These are phyloP conservation scores for Dryomyza anilis DNA, from an alignment of 2,888 invertebrate species.

Conservation along the genomic window DNA sequence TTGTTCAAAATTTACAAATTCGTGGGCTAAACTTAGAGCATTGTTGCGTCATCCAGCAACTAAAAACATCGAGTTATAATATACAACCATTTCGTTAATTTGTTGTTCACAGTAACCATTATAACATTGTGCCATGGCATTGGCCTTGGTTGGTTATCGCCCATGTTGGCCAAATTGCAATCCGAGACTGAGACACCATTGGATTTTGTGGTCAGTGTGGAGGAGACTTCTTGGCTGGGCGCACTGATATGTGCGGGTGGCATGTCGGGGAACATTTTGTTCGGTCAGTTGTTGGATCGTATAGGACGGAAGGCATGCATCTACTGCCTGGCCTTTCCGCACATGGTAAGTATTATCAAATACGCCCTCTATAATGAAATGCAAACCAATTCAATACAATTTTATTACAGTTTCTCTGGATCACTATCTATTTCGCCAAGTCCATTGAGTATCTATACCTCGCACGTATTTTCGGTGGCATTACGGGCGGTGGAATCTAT, in stretches of 20 bases:
- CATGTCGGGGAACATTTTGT: slow-evolving; percentile 50
- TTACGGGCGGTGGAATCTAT: slow-evolving; percentile 55
- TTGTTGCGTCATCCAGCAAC: not conserved
- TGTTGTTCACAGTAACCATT: slow-evolving; percentile 47
- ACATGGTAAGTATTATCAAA: slow-evolving; percentile 48
- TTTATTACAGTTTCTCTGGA: slow-evolving; percentile 49
- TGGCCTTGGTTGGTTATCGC: slow-evolving; percentile 54
- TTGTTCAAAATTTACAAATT: no score
- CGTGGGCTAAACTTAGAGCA: not conserved
- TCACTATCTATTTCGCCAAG: slow-evolving; percentile 48
- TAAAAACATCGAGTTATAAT: not conserved
- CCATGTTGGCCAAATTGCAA: slow-evolving; percentile 49
- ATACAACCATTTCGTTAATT: not conserved
- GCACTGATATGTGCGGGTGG: slow-evolving; percentile 52
- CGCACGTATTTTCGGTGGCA: slow-evolving; percentile 51
- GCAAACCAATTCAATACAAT: not conserved
- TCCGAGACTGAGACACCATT: slow-evolving; percentile 45
- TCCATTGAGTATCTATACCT: slow-evolving; percentile 51
- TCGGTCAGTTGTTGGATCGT: slow-evolving; percentile 47
- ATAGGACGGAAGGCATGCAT: slow-evolving; percentile 53
- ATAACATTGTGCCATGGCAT: slow-evolving; percentile 54
- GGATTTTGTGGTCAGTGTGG: slow-evolving; percentile 45
- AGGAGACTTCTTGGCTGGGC: slow-evolving; percentile 57
- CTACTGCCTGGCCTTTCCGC: slow-evolving; percentile 50
- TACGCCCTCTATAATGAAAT: not conserved